Percentiles rank a stretch among this genome's conserved stretches.
Conservation (phyloP, 2,113 vertebrate species). For the Cyanoderma ruficeps region DNA sequence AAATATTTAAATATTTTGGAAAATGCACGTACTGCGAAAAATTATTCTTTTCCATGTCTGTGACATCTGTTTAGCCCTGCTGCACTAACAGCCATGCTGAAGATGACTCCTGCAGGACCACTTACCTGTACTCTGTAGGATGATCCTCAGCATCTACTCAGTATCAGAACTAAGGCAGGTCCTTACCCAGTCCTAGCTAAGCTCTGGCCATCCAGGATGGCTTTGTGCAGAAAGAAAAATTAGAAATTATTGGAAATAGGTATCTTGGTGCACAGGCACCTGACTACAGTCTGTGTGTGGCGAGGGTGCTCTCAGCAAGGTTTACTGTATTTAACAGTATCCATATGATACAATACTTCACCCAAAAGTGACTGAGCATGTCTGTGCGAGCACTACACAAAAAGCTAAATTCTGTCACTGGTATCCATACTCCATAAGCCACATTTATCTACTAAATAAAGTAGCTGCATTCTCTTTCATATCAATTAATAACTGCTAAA, state of each 20-base stretch:
- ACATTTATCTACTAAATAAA: not conserved
- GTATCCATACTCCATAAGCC: not conserved
- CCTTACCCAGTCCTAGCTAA: not conserved
- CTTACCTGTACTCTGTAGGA: not conserved
- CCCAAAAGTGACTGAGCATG: not conserved
- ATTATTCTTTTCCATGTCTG: not conserved
- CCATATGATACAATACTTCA: not conserved
- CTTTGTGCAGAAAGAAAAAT: not conserved
- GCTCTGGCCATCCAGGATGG: not conserved
- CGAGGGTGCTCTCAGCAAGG: not conserved
- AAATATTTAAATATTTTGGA: not conserved
- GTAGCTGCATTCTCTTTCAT: not conserved
- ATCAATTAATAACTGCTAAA: not conserved
- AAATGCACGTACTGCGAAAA: not conserved
- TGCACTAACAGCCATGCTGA: not conserved
- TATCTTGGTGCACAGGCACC: not conserved
- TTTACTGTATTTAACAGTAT: not conserved
- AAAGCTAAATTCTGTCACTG: not conserved
- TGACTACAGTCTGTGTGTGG: fast-evolving
- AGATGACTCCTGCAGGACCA: not conserved
- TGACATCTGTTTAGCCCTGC: not conserved
- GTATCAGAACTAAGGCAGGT: not conserved
- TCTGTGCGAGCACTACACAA: not conserved
- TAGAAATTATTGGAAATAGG: not conserved
- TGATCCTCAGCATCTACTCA: not conserved